These are phyloP conservation scores for Andrena bucephala DNA, from an alignment of 2,888 invertebrate genomes.

Conservation along the genomic window DNA sequence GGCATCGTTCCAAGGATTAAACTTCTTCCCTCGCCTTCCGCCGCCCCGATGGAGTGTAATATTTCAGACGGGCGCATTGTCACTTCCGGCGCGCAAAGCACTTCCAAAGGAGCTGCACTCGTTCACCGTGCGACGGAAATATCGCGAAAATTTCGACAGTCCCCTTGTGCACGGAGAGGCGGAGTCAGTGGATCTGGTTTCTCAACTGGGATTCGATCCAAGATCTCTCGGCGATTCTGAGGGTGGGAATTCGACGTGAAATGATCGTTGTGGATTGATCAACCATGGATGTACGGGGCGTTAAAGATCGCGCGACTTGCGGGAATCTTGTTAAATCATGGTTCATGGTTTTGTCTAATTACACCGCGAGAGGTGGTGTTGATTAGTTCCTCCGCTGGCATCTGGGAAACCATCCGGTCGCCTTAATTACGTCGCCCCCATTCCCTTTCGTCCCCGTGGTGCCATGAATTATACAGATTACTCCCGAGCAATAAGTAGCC, in stretches of 20 bases:
- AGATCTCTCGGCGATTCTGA: too few species aligned
- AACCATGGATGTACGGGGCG: too few species aligned
- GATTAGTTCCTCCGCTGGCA: too few species aligned
- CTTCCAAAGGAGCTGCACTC: slow-evolving; percentile 2
- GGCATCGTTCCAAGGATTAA: slow-evolving; percentile 62
- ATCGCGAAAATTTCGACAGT: slow-evolving; percentile 3
- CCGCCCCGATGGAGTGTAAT: slow-evolving; percentile 37
- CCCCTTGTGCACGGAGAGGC: neutral
- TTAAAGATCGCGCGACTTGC: too few species aligned
- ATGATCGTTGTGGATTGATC: too few species aligned
- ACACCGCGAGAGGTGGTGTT: too few species aligned
- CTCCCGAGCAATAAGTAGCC: slow-evolving; percentile 6
- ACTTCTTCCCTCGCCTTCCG: slow-evolving; percentile 43
- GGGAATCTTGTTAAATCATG: too few species aligned
- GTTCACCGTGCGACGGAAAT: neutral
- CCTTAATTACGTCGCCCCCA: neutral
- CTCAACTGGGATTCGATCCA: neutral
- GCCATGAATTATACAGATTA: slow-evolving; percentile 1
- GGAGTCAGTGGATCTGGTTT: neutral
- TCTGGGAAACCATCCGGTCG: too few species aligned
- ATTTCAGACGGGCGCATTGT: slow-evolving; percentile 41
- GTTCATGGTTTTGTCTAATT: too few species aligned
- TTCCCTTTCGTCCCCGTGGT: neutral
- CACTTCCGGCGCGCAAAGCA: slow-evolving; percentile 27
- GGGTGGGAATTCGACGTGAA: too few species aligned